A percentile compares a stretch with the other conserved stretches of the same genome.
Evolutionary conservation across 2,888 invertebrate genomes (phyloP).

Genomic region (Netelia virgata): DNA sequence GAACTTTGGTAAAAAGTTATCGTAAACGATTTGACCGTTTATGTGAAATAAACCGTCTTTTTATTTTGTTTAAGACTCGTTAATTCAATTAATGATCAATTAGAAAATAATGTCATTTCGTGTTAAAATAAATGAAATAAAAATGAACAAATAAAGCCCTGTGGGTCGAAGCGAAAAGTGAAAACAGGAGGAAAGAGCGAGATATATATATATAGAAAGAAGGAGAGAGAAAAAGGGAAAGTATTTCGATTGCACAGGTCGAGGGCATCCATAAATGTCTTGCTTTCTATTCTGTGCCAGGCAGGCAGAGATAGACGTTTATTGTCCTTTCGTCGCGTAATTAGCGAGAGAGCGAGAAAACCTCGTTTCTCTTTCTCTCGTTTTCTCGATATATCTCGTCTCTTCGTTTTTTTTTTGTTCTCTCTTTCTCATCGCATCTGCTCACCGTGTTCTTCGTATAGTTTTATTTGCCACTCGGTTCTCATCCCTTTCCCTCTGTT

Average conservation of each 20-base stretch:
- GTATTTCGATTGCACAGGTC: constrained; percentile 14
- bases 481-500: neutral
- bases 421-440: constrained; percentile 1
- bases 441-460: constrained; percentile 36
- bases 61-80: too few species aligned
- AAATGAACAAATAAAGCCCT: too few species aligned
- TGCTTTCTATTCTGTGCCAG: constrained; percentile 3
- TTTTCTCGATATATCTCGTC: neutral
- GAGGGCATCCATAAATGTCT: constrained; percentile 26
- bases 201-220: too few species aligned
- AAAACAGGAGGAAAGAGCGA: constrained; percentile 14
- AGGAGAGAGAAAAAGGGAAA: neutral
- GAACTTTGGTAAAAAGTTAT: too few species aligned
- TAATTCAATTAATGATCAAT: too few species aligned
- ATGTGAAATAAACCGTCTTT: too few species aligned
- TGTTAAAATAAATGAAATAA: too few species aligned
- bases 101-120: too few species aligned
- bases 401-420: constrained; percentile 15
- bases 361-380: constrained; percentile 15
- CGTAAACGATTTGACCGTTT: too few species aligned
- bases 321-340: constrained; percentile 57
- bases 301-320: constrained; percentile 34
- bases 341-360: constrained; percentile 59
- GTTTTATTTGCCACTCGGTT: constrained; percentile 53
- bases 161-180: too few species aligned